These are phyloP conservation scores for Caloenas nicobarica DNA, from an alignment of 2,113 vertebrate genomes.

Conservation along the genomic window DNA sequence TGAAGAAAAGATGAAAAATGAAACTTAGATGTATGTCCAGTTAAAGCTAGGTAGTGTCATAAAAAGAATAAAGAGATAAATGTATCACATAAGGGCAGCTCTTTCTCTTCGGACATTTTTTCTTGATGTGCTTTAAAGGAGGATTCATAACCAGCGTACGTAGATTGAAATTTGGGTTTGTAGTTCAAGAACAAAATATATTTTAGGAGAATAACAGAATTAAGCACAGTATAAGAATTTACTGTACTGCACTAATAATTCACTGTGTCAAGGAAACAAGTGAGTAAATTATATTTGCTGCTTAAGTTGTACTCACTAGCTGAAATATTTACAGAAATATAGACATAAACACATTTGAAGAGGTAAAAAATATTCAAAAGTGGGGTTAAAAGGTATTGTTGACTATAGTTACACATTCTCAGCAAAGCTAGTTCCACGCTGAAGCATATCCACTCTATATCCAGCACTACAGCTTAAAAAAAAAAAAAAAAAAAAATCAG, in stretches of 20 bases:
- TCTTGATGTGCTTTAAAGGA: background rate
- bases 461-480: background rate
- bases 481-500: background rate
- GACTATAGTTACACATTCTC: background rate
- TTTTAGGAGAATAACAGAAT: background rate
- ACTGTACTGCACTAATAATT: background rate
- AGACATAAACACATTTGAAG: background rate
- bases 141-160: fast-evolving
- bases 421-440: background rate
- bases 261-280: background rate
- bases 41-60: background rate
- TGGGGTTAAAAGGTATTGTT: background rate
- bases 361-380: background rate
- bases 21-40: background rate
- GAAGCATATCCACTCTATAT: background rate
- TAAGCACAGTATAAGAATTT: background rate
- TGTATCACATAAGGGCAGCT: background rate
- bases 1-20: fast-evolving
- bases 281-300: background rate
- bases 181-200: background rate
- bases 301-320: background rate
- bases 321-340: background rate
- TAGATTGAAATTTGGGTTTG: background rate
- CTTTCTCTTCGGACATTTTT: background rate
- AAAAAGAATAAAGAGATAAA: background rate